These are phyloP conservation scores for Sogatella furcifera DNA, from an alignment of 1,140 invertebrate genomes.

Conservation along the genomic window DNA sequence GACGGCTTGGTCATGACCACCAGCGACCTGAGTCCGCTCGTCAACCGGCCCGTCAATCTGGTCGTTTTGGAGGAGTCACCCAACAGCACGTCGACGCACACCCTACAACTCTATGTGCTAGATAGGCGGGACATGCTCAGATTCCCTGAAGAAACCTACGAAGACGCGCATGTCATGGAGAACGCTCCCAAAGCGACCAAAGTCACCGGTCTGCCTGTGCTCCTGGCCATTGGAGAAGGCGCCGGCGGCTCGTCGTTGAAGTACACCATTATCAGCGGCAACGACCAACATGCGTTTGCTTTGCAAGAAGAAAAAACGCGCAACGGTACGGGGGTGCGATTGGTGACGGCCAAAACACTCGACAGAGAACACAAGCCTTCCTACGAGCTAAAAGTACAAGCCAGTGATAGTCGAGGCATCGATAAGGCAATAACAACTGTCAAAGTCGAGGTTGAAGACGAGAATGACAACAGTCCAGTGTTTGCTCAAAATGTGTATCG, in stretches of 20 bases:
- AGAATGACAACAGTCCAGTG: constrained; percentile 82
- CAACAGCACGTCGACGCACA: constrained; percentile 66
- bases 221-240: constrained; percentile 40
- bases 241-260: constrained; percentile 45
- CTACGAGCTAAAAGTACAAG: constrained; percentile 63
- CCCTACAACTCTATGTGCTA: constrained; percentile 68
- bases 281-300: constrained; percentile 55
- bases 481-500: constrained; percentile 68
- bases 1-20: constrained; percentile 86
- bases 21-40: constrained; percentile 63
- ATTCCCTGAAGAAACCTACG: constrained; percentile 57
- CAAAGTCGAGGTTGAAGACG: constrained; percentile 61
- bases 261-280: constrained; percentile 65
- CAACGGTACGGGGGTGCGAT: constrained; percentile 48
- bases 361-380: constrained; percentile 57
- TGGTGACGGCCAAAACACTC: constrained; percentile 58
- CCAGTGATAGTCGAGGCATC: constrained; percentile 56
- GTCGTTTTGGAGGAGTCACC: constrained; percentile 67
- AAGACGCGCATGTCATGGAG: constrained; percentile 51
- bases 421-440: constrained; percentile 63
- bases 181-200: constrained; percentile 56
- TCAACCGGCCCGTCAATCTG: constrained; percentile 66
- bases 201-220: constrained; percentile 52
- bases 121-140: constrained; percentile 66
- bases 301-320: constrained; percentile 44